Base-by-base conservation (phyloP, 2,113 vertebrate genomes). In the Pelecanus crispus region DNA sequence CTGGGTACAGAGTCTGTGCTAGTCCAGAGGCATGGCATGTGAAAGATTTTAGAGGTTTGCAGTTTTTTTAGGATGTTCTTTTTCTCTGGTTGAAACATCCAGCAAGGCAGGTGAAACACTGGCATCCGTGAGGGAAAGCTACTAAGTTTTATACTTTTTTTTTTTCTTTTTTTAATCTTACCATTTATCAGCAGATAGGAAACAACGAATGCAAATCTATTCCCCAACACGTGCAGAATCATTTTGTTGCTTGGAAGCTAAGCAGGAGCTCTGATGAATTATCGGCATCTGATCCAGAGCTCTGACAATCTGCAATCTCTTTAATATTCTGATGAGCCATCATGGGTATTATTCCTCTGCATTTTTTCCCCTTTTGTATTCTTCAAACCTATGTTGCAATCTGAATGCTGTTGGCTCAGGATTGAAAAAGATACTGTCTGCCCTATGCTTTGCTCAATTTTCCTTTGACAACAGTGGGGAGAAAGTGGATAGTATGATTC, bases 291-390 rank as follows among this genome's bases (percentile, higher is more conserved):
- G 13, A 83, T 97, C 92, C 84, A 62, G 81, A 31, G 66, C 86
- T 91, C 50, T 92, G 66, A 95, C 86, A 93, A 80, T 94, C 78
- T 58, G 29, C 74, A 74, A 12, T 89, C 78, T 85, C 66, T 70
- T 94, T 97, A 94, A 82, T 96, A 94, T 96, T 96, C 92, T 72
- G 86, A 82, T 3, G 8, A 93, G 79, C 81, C 29, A 45, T 88
- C 0, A 0, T 78, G 84, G 84, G 55, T 92, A 95, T 94, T 95
- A 71, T 95, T 95, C 56, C 58, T 73, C 67, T 81, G 65, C 61
- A 5, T 56, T 29, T 73, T 90, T 81, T 42, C 13, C 31, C 36
- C n/a, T 56, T 77, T 88, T 81, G 53, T 91, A 29, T 70, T 86
- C 59, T 86, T 82, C 59, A 92, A 81, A 77, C 66, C 58, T 9